These are phyloP conservation scores for Tupaia tana DNA, from an alignment of 2,113 vertebrate species.

Conservation along the genomic window DNA sequence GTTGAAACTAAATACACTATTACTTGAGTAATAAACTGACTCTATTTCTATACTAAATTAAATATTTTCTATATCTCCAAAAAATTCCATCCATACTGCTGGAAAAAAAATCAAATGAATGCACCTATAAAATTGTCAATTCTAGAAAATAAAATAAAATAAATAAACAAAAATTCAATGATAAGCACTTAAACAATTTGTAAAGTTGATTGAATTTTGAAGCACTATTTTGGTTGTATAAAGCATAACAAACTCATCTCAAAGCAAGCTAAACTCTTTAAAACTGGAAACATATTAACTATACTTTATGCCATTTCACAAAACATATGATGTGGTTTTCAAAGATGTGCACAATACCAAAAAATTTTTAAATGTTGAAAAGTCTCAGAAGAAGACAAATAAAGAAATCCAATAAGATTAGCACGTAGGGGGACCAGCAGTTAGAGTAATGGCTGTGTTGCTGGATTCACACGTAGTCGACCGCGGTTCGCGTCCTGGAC, in stretches of 20 bases:
- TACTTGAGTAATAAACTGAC: background rate
- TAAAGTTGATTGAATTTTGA: constrained; percentile 33
- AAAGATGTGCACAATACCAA: background rate
- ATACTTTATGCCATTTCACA: background rate
- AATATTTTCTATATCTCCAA: background rate
- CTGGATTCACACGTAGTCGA: too few relatives aligned
- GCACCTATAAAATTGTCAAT: background rate
- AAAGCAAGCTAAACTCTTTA: background rate
- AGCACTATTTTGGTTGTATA: background rate
- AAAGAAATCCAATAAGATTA: background rate
- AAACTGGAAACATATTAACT: background rate
- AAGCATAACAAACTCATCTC: background rate
- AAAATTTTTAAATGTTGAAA: background rate
- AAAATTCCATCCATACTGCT: background rate
- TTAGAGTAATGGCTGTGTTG: too few relatives aligned
- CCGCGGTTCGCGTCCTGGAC: too few relatives aligned
- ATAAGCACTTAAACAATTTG: background rate
- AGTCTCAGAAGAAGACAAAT: background rate
- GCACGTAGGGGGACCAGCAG: too few relatives aligned
- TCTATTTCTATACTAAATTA: background rate
- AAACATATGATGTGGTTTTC: background rate
- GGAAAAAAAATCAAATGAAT: background rate
- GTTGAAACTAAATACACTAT: background rate
- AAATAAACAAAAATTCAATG: constrained; percentile 1
- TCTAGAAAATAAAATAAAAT: background rate